A percentile compares a stretch with the other conserved stretches of the same genome.
These are phyloP conservation scores for Pissodes strobi DNA, from an alignment of 1,140 invertebrate genomes.

Conservation along the genomic window DNA sequence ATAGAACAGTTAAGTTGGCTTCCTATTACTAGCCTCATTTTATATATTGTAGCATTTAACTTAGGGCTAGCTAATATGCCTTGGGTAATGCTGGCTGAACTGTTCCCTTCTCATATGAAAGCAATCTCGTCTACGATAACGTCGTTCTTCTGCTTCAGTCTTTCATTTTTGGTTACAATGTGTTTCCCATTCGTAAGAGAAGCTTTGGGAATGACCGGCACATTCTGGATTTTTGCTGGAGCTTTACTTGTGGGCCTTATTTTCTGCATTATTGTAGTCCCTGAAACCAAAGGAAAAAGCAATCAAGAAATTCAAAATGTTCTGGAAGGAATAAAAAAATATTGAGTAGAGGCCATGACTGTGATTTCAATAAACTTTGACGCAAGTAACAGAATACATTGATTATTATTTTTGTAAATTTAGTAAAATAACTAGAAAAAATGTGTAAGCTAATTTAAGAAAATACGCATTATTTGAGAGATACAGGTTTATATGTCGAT, in stretches of 20 bases:
- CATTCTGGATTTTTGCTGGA: constrained; percentile 79
- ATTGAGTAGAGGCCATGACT: too few relatives aligned
- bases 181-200: constrained; percentile 66
- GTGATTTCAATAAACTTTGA: too few relatives aligned
- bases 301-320: constrained; percentile 35
- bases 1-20: constrained; percentile 40
- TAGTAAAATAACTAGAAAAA: too few relatives aligned
- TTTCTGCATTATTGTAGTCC: constrained; percentile 59
- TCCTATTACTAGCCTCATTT: constrained; percentile 42
- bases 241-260: constrained; percentile 65
- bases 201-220: constrained; percentile 66
- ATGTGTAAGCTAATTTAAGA: too few relatives aligned
- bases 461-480: too few relatives aligned
- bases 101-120: constrained; percentile 76
- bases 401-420: too few relatives aligned
- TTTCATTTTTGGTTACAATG: constrained; percentile 78
- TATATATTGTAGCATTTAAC: constrained; percentile 43
- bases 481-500: too few relatives aligned
- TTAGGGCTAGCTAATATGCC: constrained; percentile 77
- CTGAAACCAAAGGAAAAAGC: constrained; percentile 44
- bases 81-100: constrained; percentile 81
- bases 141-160: constrained; percentile 73
- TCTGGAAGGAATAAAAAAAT: constrained; percentile 61
- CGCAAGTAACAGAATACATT: too few relatives aligned
- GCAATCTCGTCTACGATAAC: constrained; percentile 73